These are phyloP conservation scores for Crioceris asparagi DNA, from an alignment of 2,888 invertebrate species.

Conservation along the genomic window DNA sequence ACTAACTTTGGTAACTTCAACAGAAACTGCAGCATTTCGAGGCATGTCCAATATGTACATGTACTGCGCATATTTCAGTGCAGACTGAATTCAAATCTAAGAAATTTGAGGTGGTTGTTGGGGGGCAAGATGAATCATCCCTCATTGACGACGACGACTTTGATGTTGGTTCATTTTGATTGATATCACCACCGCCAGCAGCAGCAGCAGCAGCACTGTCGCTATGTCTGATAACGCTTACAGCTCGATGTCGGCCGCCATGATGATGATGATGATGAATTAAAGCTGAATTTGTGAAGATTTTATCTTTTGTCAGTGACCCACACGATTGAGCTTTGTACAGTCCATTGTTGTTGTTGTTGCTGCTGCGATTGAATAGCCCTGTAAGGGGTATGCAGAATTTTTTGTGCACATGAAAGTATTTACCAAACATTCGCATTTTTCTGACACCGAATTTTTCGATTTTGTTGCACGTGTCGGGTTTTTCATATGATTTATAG, in stretches of 20 bases:
- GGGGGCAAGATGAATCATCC: slow-evolving; percentile 14
- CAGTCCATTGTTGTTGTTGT: slow-evolving; percentile 37
- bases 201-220: no score
- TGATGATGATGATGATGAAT: slow-evolving; percentile 25
- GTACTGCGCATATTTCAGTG: slow-evolving; percentile 44
- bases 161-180: slow-evolving; percentile 40
- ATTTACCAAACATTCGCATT: slow-evolving; percentile 52
- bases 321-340: slow-evolving; percentile 56
- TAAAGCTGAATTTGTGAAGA: slow-evolving; percentile 9
- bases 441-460: slow-evolving; percentile 35
- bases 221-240: slow-evolving; percentile 37
- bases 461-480: slow-evolving; percentile 26
- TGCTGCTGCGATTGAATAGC: slow-evolving; percentile 42
- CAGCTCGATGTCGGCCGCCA: slow-evolving; percentile 24
- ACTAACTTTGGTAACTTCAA: slow-evolving; percentile 29
- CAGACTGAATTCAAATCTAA: slow-evolving; percentile 38
- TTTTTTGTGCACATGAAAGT: slow-evolving; percentile 57
- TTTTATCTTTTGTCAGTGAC: slow-evolving; percentile 44
- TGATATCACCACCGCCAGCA: slow-evolving; percentile 41
- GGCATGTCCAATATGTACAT: slow-evolving; percentile 45
- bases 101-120: slow-evolving; percentile 17
- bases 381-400: slow-evolving; percentile 51
- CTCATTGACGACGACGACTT: no score
- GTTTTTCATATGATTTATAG: slow-evolving; percentile 13
- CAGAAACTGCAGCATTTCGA: slow-evolving; percentile 50